These are phyloP conservation scores for Siniperca chuatsi DNA, from an alignment of 2,113 vertebrate species.

Conservation along the genomic window DNA sequence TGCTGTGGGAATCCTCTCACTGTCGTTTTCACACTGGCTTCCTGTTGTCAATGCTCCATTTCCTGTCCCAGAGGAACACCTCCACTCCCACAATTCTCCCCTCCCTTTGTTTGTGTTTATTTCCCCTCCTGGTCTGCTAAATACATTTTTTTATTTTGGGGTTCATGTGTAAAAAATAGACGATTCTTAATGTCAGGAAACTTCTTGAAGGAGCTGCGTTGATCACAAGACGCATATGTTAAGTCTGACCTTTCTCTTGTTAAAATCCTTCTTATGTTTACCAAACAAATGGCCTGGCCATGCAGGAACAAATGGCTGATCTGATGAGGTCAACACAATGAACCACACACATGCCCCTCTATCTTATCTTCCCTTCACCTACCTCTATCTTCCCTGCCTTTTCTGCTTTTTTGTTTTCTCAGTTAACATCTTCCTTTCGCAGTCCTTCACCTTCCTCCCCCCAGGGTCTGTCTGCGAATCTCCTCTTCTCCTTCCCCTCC, in stretches of 20 bases:
- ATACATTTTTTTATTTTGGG: constrained; percentile 6
- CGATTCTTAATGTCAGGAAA: background rate
- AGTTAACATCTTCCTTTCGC: constrained; percentile 27
- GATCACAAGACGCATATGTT: background rate
- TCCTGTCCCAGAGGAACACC: constrained; percentile 71
- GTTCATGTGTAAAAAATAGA: background rate
- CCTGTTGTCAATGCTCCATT: constrained; percentile 72
- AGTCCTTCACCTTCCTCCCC: constrained; percentile 40
- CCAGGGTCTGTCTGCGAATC: constrained; percentile 35
- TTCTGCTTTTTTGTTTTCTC: constrained; percentile 16
- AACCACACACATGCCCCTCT: background rate
- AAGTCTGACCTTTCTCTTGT: constrained; percentile 1
- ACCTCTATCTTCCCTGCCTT: background rate
- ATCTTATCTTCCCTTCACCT: constrained; percentile 6
- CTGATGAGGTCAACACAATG: constrained; percentile 2
- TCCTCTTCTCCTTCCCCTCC: constrained; percentile 35
- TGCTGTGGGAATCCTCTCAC: constrained; percentile 67
- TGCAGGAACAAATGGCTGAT: constrained; percentile 18
- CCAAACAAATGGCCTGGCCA: background rate
- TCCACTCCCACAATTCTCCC: constrained; percentile 32
- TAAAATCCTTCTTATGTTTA: constrained; percentile 15
- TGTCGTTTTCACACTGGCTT: constrained; percentile 65
- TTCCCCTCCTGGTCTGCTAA: constrained; percentile 7
- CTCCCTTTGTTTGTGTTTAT: constrained; percentile 48
- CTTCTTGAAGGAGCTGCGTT: background rate